Base-by-base conservation (phyloP, 2,113 vertebrate genomes). In the Microcebus murinus region DNA sequence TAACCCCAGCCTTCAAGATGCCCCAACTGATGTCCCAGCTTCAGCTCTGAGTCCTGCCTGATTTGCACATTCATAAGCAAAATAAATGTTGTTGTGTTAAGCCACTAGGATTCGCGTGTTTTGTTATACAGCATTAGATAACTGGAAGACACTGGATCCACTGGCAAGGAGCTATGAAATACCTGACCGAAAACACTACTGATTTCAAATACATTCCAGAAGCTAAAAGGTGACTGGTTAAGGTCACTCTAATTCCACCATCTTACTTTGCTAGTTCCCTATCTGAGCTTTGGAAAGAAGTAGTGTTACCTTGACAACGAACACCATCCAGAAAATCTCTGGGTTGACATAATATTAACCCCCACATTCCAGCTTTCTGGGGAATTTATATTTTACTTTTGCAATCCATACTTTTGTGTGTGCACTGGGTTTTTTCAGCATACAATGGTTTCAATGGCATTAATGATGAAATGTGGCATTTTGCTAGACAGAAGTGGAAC, bases 301-400 rank as follows among this genome's bases (percentile, higher is more conserved):
- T 42, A 81, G n/a, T 65, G 61, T 82, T 92, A 93, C 77, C 42
- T 55, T 45, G 55, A 87, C 4, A 4, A 77, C 73, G 52, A 91
- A 84, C 31, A 88, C 45, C 45, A 15, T 83, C 74, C 68, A 92
- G 89, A 95, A 93, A 95, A 86, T 61, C 52, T 83, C 74, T 83
- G 27, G 20, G 61, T 68, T 94, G 88, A 74, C 34, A 39, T 50
- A 45, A 63, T 61, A 82, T 76, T 84, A 94, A 87, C 84, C 80
- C n/a, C 59, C 42, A 55, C 17, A 13, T 59, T 67, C 71, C 81
- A 91, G 14, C 42, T 90, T 92, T 29, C 36, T 4, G 27, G 50
- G 80, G 89, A 94, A 94, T 81, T 92, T 92, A 48, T 85, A 87
- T 96, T 83, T 94, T 84, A 65, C 34, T 94, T 52, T 94, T 87